phyloP scores from a whole-genome alignment of 2,888 invertebrate genomes.

The Pseudanteris insignis region DNA sequence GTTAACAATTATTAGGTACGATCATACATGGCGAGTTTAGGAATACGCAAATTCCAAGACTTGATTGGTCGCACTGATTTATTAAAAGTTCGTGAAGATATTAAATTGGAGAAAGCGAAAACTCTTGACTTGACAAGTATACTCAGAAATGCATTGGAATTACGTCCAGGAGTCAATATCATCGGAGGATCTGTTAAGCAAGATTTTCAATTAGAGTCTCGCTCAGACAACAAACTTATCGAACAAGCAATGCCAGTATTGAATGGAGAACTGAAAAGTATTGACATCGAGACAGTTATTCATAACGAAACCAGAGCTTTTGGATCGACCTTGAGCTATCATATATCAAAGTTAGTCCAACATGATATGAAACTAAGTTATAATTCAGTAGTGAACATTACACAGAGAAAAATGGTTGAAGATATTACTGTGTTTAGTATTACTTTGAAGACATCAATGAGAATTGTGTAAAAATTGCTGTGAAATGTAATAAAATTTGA shows the following conservation, averaged over 20 bases:
- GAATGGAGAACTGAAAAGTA: slow-evolving; percentile 74
- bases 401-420: too few relatives aligned
- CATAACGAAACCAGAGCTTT: slow-evolving; percentile 93
- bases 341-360: slow-evolving; percentile 92
- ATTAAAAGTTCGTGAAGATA: slow-evolving; percentile 78
- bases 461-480: too few relatives aligned
- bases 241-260: slow-evolving; percentile 78
- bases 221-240: slow-evolving; percentile 82
- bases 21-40: slow-evolving; percentile 88
- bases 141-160: slow-evolving; percentile 86
- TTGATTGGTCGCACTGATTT: slow-evolving; percentile 92
- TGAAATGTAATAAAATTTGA: too few relatives aligned
- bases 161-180: slow-evolving; percentile 91
- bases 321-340: slow-evolving; percentile 91
- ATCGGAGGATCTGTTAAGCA: slow-evolving; percentile 85
- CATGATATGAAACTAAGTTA: too few relatives aligned
- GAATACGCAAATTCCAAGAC: slow-evolving; percentile 88
- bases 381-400: too few relatives aligned
- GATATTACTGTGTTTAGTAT: too few relatives aligned
- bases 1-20: too few relatives aligned
- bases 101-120: slow-evolving; percentile 80
- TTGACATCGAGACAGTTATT: slow-evolving; percentile 81
- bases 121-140: slow-evolving; percentile 86
- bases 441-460: too few relatives aligned
- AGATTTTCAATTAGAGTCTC: slow-evolving; percentile 87